Percentiles rank a stretch among this genome's conserved stretches.
Evolutionary conservation across 2,888 invertebrate genomes (phyloP).

Genomic region (Stenurella melanura): DNA sequence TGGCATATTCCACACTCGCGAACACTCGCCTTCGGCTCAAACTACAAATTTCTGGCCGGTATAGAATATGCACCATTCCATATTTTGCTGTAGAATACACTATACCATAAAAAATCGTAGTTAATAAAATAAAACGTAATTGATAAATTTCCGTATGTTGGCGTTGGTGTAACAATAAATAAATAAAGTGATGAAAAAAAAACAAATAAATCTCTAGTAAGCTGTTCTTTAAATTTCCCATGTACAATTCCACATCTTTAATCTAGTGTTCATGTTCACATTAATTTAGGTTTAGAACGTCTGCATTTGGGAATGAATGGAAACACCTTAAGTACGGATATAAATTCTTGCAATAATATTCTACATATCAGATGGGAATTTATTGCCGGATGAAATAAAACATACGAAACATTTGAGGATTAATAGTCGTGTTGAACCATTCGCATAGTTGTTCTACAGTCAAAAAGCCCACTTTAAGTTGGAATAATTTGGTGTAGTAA

Average conservation of each 20-base stretch:
- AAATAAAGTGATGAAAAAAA: too few relatives aligned
- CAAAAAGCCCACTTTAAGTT: conserved; percentile 35
- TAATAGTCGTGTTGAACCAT: conserved; percentile 36
- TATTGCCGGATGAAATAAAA: conserved; percentile 40
- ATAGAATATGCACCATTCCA: too few relatives aligned
- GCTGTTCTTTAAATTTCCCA: background rate
- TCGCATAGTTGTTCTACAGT: conserved; percentile 32
- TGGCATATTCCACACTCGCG: too few relatives aligned
- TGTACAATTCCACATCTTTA: background rate
- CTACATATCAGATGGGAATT: conserved; percentile 30
- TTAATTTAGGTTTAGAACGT: conserved; percentile 23
- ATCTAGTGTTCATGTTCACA: conserved; percentile 9
- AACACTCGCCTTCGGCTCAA: too few relatives aligned
- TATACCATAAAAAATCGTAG: too few relatives aligned
- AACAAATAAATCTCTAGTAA: background rate
- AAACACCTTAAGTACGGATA: conserved; percentile 26
- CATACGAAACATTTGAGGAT: conserved; percentile 27
- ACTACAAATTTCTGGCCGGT: too few relatives aligned
- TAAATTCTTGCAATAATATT: conserved; percentile 40
- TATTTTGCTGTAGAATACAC: too few relatives aligned
- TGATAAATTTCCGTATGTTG: too few relatives aligned
- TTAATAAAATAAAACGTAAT: too few relatives aligned
- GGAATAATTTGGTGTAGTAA: conserved; percentile 42
- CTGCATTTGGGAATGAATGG: conserved; percentile 23
- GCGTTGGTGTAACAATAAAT: too few relatives aligned